These are phyloP conservation scores for Anastrepha obliqua DNA, from an alignment of 1,140 invertebrate species.

Conservation along the genomic window DNA sequence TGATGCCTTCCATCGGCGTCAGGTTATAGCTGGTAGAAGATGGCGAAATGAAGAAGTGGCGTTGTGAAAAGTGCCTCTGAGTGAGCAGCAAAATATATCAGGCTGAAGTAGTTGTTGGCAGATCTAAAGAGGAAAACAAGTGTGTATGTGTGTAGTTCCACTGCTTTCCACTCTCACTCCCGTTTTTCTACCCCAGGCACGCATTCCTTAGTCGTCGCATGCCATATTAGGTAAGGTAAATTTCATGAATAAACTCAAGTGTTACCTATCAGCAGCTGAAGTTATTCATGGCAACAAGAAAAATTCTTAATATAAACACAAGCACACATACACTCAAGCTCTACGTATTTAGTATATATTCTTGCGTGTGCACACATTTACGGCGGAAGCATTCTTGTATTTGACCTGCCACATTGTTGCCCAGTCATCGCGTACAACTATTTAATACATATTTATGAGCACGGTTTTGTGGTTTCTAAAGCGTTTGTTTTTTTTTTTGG, in stretches of 20 bases:
- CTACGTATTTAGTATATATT: neutral
- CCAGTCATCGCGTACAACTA: neutral
- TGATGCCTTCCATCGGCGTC: no score
- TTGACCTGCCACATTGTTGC: constrained; percentile 18
- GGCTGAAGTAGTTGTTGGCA: no score
- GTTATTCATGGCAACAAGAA: neutral
- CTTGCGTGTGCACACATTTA: neutral
- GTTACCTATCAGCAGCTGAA: neutral
- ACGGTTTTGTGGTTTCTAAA: neutral
- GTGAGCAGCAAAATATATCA: no score
- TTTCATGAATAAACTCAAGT: constrained; percentile 26
- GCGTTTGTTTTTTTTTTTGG: no score
- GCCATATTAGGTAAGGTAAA: neutral
- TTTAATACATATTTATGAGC: constrained; percentile 39
- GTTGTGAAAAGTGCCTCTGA: no score
- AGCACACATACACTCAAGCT: neutral
- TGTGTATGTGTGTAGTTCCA: no score
- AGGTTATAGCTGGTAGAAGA: no score
- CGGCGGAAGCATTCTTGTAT: neutral
- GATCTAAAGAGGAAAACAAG: no score
- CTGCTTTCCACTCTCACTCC: no score
- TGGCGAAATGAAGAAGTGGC: no score
- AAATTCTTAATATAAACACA: neutral
- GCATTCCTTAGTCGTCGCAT: neutral
- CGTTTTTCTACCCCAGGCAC: no score